Base-by-base conservation (phyloP, 1,140 invertebrate species). In the Tenebrio molitor region DNA sequence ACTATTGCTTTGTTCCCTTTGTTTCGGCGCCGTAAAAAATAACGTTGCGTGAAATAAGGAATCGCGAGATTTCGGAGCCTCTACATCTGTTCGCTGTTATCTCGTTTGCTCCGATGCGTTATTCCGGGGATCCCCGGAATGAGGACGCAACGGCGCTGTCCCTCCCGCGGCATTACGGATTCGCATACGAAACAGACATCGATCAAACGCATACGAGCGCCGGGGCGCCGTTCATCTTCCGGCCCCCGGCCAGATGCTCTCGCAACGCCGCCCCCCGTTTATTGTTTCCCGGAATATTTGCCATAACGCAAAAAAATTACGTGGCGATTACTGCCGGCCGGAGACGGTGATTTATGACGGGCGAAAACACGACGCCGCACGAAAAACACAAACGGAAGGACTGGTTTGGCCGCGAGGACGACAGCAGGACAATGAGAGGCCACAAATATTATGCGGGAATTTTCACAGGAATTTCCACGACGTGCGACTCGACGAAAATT, bases 181-280 rank as follows among this genome's bases (percentile, higher is more conserved):
- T 69, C 72, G 64, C 72, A 73, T 65, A 73, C 72, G 69, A 73
- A 73, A 73, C 41, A 64, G 69, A 71, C 69, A 25, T 71, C 63
- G 58, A 71, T 71, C 53, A 71, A 71, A 29, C 50, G 29, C 50
- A 29, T 29, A 58, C 23, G 12, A 21, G 10, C 36, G n/a, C 36
- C 12, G 5, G 3, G 36, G 7, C 23, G 21, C 21, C 46, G 23
- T 53, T 53, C 46, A 53, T 53, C 46, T 53, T 53, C 17, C 10
- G 19, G 14, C 17, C 46, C 17, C 46, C 46, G 36, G 6, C 36
- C 36, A 39, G 36, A 39, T 39, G 36, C 36, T 39, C 36, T 7
- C 64, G 7, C 36, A 42, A 6, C 14, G 16, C 3, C 36, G 34
- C 17, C 36, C 41, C 23, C 36, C 39, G 42, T 42, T 67, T 42